phyloP scores from a whole-genome alignment of 2,888 invertebrate genomes.

The Isoperla grammatica region DNA sequence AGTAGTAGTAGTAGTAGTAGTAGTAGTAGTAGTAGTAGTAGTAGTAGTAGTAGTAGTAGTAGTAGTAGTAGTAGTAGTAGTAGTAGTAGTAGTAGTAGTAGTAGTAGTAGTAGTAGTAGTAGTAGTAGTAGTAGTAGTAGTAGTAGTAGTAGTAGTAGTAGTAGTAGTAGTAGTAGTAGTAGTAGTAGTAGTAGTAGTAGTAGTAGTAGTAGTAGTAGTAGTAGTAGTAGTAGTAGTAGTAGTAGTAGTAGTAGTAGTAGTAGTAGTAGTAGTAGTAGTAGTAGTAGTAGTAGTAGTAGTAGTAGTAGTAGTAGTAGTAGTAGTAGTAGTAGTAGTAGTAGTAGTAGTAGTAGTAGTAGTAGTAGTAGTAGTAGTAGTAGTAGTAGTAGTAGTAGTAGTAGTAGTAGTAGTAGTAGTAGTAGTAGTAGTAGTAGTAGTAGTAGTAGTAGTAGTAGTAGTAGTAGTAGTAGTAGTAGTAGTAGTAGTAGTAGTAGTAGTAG shows the following conservation, averaged over 20 bases:
- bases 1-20: background rate
- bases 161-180: background rate
- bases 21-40: background rate
- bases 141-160: background rate
- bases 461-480: no score
- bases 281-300: background rate
- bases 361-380: no score
- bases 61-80: background rate
- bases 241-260: background rate
- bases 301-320: background rate
- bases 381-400: no score
- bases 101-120: slow-evolving; percentile 1
- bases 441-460: no score
- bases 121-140: background rate
- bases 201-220: background rate
- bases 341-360: background rate
- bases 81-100: background rate
- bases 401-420: no score
- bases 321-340: background rate
- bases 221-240: background rate
- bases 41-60: slow-evolving; percentile 1
- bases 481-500: no score
- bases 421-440: no score
- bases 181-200: background rate
- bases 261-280: background rate